Evolutionary conservation across 1,140 invertebrate genomes (phyloP).

Genomic region (Tetragonula clypearis): DNA sequence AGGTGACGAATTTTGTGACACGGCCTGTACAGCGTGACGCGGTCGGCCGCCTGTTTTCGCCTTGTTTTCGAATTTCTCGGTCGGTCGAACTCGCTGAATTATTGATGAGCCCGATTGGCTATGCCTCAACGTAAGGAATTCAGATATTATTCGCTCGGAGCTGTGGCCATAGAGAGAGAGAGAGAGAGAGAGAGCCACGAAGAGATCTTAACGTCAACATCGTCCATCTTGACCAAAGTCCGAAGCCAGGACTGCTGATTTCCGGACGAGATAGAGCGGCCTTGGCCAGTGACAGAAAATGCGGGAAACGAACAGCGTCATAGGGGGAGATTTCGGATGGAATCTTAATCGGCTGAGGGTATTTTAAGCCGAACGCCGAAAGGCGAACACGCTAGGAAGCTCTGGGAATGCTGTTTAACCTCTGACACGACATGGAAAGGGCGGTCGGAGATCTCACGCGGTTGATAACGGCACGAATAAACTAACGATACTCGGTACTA

Average conservation of each 20-base stretch:
- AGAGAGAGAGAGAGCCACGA: not conserved
- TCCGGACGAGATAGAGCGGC: slow-evolving; percentile 45
- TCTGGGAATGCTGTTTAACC: slow-evolving; percentile 12
- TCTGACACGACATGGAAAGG: slow-evolving; percentile 31
- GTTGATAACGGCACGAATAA: not conserved
- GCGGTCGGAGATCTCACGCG: not conserved
- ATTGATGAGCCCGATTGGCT: slow-evolving; percentile 69
- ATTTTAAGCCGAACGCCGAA: slow-evolving; percentile 8
- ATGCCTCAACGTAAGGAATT: slow-evolving; percentile 57
- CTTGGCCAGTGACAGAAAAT: slow-evolving; percentile 47
- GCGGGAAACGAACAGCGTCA: slow-evolving; percentile 35
- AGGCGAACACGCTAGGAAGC: not conserved
- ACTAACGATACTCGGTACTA: not conserved
- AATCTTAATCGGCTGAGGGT: slow-evolving; percentile 37
- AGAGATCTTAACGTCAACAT: slow-evolving; percentile 53
- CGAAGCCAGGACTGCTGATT: slow-evolving; percentile 53
- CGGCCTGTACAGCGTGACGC: slow-evolving; percentile 16
- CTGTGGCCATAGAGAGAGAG: not conserved
- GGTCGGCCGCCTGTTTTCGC: slow-evolving; percentile 58
- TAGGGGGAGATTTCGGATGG: slow-evolving; percentile 35
- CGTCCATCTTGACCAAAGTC: slow-evolving; percentile 57
- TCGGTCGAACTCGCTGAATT: slow-evolving; percentile 67
- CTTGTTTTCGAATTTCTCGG: slow-evolving; percentile 68
- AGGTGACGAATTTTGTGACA: not conserved
- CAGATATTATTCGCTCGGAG: slow-evolving; percentile 62